Base-by-base conservation (phyloP, 2,888 invertebrate species). In the Polydrusus pterygomalis region DNA sequence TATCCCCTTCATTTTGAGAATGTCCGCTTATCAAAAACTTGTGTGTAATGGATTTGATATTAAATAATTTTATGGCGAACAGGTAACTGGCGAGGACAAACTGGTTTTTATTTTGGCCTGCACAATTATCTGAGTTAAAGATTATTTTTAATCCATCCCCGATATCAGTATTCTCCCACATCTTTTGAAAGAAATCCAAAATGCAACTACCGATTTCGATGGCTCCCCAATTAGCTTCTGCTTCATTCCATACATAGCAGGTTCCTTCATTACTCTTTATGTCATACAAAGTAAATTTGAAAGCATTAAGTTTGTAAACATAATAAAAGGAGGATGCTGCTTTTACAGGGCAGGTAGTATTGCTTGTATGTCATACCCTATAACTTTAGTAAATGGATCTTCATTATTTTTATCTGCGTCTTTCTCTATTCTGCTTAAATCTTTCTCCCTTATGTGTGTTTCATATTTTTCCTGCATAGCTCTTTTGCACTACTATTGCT, bases 221-320 rank as follows among this genome's bases (percentile, higher is more conserved):
- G 75, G 78, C 81, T 63, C 83, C 82, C 63, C 83, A 79, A 74
- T 82, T 80, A 25, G 80, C 82, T 77, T 83, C 79, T 15, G 77
- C 81, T 75, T 84, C 82, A 77, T 83, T 77, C 82, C 80, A 80
- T 62, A 80, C 62, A 77, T 78, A 81, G 73, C 82, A 83, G 60
- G 77, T 77, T 58, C 79, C 80, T 78, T 83, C 74, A 76, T 82
- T 72, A 34, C 75, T 79, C 51, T 72, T 58, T 62, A 81, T 75
- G 51, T 82, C 81, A 77, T 80, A 80, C 40, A 83, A 38, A 9
- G 82, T 83, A 40, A 84, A 82, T 77, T 84, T 83, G 25, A 82
- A 82, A 9, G 80, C 78, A 49, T 82, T 82, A 62, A 83, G 72
- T 70, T 83, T 84, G 18, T 79, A 79, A 40, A 80, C 76, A 64